Evolutionary conservation across 2,888 invertebrate species (phyloP).

Genomic region (Eupithecia subfuscata): DNA sequence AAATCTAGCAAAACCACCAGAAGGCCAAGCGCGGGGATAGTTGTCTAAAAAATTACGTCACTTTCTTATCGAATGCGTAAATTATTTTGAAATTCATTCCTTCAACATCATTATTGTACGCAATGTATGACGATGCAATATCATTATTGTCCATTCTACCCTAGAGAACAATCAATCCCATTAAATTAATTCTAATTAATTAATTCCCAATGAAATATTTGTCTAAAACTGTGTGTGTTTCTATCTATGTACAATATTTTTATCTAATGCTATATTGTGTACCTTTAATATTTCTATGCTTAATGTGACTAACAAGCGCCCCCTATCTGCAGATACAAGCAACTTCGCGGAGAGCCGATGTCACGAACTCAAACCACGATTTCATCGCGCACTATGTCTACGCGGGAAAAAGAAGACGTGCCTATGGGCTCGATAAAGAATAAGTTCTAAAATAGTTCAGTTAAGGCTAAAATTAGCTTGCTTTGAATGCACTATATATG

Average conservation of each 20-base stretch:
- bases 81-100: too few species aligned
- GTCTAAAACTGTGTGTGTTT: not conserved
- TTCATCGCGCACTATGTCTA: slow-evolving; percentile 53
- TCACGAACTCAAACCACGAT: slow-evolving; percentile 59
- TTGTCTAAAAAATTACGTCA: too few species aligned
- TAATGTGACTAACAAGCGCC: slow-evolving; percentile 33
- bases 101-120: too few species aligned
- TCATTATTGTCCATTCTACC: too few species aligned
- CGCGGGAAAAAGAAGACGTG: slow-evolving; percentile 60
- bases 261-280: not conserved
- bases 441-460: slow-evolving; percentile 24
- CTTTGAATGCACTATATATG: not conserved
- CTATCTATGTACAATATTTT: not conserved
- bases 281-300: not conserved
- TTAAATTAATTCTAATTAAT: too few species aligned
- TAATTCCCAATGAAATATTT: too few species aligned
- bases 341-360: slow-evolving; percentile 56
- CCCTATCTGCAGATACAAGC: slow-evolving; percentile 56
- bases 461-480: not conserved
- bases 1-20: not conserved
- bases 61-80: too few species aligned
- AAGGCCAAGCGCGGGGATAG: too few species aligned
- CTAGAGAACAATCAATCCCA: too few species aligned
- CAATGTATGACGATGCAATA: too few species aligned
- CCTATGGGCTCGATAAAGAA: slow-evolving; percentile 54